Evolutionary conservation across 2,888 invertebrate species (phyloP).

Genomic region (Agrochola litura): DNA sequence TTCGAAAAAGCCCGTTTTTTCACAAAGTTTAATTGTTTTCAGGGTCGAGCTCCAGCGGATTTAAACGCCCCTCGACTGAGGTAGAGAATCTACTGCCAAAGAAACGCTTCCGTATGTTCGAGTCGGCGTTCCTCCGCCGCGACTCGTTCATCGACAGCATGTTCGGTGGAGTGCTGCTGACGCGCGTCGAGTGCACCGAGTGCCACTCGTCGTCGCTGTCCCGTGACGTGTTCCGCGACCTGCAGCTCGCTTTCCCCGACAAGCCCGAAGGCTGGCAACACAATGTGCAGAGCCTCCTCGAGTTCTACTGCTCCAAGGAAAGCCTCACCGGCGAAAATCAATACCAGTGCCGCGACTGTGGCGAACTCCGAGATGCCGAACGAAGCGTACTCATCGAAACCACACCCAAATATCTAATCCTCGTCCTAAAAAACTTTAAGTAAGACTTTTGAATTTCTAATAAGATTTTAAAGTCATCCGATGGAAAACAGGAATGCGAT

Average conservation of each 20-base stretch:
- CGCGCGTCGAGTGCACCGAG: slow-evolving; percentile 93
- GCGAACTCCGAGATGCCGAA: slow-evolving; percentile 94
- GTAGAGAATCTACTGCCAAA: slow-evolving; percentile 66
- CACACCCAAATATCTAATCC: slow-evolving; percentile 94
- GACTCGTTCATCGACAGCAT: slow-evolving; percentile 91
- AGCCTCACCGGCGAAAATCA: slow-evolving; percentile 94
- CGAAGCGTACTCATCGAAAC: slow-evolving; percentile 90
- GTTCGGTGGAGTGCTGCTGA: slow-evolving; percentile 94
- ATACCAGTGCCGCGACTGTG: slow-evolving; percentile 95
- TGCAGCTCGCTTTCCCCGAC: slow-evolving; percentile 94
- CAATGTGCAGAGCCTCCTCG: slow-evolving; percentile 94
- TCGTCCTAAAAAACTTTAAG: slow-evolving; percentile 95
- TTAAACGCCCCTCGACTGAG: slow-evolving; percentile 71
- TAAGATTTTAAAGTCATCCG: background rate
- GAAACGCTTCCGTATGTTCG: slow-evolving; percentile 76
- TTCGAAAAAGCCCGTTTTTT: background rate
- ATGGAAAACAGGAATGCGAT: slow-evolving; percentile 25
- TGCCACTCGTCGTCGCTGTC: slow-evolving; percentile 94
- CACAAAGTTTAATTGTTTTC: slow-evolving; percentile 35
- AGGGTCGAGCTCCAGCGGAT: slow-evolving; percentile 74
- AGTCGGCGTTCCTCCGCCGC: slow-evolving; percentile 74
- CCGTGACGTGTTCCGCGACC: slow-evolving; percentile 94
- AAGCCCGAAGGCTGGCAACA: slow-evolving; percentile 85
- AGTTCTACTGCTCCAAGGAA: slow-evolving; percentile 95
- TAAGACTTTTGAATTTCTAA: slow-evolving; percentile 70